Evolutionary conservation across 2,113 vertebrate species (phyloP).

Genomic region (Corythoichthys haematopterus): DNA sequence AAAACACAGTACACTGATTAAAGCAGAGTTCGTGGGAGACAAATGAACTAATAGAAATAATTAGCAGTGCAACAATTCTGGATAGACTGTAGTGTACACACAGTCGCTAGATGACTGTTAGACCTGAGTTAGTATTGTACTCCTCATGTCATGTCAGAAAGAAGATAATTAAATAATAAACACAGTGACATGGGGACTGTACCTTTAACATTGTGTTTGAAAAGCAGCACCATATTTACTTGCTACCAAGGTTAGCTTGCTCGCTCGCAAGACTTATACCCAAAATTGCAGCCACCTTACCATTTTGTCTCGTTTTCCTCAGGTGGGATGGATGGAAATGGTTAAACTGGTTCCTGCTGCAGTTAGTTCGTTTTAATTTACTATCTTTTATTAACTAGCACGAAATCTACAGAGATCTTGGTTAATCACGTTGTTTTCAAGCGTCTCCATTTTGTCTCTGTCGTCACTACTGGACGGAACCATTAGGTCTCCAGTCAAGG

Average conservation of each 20-base stretch:
- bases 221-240: not conserved
- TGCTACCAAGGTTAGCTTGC: constrained; percentile 4
- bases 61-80: too few species aligned
- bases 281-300: constrained; percentile 24
- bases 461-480: constrained; percentile 44
- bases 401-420: not conserved
- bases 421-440: not conserved
- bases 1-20: too few species aligned
- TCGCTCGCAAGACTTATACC: constrained; percentile 1
- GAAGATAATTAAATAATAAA: too few species aligned
- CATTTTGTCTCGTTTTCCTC: constrained; percentile 36
- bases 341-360: not conserved
- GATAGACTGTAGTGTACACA: too few species aligned
- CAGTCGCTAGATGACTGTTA: too few species aligned
- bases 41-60: too few species aligned
- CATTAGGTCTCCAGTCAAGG: rapidly evolving
- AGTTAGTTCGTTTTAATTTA: not conserved
- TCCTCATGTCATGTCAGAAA: too few species aligned
- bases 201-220: too few species aligned
- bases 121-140: too few species aligned
- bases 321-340: rapidly evolving
- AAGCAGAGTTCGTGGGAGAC: too few species aligned
- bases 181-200: too few species aligned
- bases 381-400: not conserved
- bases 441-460: not conserved